Conservation (phyloP, 2,888 invertebrate genomes). For the Hymenopus coronatus region DNA sequence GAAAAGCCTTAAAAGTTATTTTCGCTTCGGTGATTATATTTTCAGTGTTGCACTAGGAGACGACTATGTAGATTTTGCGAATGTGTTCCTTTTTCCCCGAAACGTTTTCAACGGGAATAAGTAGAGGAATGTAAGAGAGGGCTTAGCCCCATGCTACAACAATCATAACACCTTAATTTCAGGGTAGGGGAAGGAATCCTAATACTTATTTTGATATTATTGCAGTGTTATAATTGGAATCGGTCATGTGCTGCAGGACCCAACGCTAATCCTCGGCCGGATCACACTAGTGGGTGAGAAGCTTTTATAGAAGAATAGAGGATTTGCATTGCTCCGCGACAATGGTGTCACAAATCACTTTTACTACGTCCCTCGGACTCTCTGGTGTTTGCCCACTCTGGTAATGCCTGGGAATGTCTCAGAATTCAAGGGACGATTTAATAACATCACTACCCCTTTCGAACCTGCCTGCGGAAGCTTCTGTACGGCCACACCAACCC, state of each 20-base stretch:
- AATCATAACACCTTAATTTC: slow-evolving; percentile 25
- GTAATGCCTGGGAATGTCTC: slow-evolving; percentile 41
- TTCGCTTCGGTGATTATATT: no score
- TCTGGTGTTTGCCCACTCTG: slow-evolving; percentile 38
- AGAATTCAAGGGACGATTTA: slow-evolving; percentile 34
- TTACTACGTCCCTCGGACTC: slow-evolving; percentile 38
- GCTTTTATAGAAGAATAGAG: slow-evolving; percentile 44
- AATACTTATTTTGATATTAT: slow-evolving; percentile 33
- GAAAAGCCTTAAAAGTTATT: no score
- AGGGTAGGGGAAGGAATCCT: background rate
- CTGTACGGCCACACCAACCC: background rate
- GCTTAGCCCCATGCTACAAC: background rate
- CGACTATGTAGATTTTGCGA: background rate
- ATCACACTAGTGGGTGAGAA: slow-evolving; percentile 2
- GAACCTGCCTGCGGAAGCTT: background rate
- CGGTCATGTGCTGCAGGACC: slow-evolving; percentile 39
- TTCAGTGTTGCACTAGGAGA: background rate
- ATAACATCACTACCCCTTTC: slow-evolving; percentile 26
- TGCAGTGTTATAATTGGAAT: slow-evolving; percentile 46
- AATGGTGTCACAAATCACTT: slow-evolving; percentile 49
- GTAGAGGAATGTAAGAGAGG: background rate
- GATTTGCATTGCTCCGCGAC: slow-evolving; percentile 44
- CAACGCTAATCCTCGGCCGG: background rate
- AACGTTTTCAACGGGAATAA: background rate
- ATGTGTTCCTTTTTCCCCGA: background rate